Base-by-base conservation (phyloP, 2,888 invertebrate species). In the Lacanobia oleracea region DNA sequence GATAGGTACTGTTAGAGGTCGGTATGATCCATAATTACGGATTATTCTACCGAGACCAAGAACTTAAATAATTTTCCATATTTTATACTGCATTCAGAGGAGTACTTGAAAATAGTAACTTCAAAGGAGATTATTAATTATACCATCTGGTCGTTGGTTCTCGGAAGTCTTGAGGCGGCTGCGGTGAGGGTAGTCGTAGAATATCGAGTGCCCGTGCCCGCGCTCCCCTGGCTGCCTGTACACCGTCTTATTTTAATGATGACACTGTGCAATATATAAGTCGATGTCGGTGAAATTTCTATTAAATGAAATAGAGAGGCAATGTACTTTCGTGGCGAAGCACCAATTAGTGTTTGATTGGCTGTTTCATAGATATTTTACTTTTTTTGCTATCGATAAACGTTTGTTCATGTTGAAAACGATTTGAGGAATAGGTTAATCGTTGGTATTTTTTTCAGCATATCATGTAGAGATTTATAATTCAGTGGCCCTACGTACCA, bases 131-230 rank as follows among this genome's bases (percentile, higher is more conserved):
- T 87, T 89, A 87, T 87, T 89, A 87, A 86, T 81, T 78, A 85
- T 84, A 87, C 78, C 87, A 88, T 88, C 86, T 89, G 88, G 89
- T 83, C 83, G 87, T 85, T 87, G 87, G 88, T 87, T 89, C 88
- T 86, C 82, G 77, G 84, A 84, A 86, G 87, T 85, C 72, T 84
- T 79, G 74, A 70, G 78, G 69, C 67, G 56, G 63, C 54, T 72
- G 77, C 51, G 70, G 68, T 57, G 72, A 83, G 80, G 77, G 72
- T 72, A 69, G 79, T 74, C 50, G 70, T 65, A 37, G 72, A 77
- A 69, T 80, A 80, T 71, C 63, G 79, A 81, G 72, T 60, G 59
- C 79, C 57, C 59, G 53, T 27, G 27, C 1, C 27, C n/a, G n/a
- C 51, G 51, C 45, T 63, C 48, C 48, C 23, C 57, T 59, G 62